Percentiles rank a stretch among this genome's conserved stretches.
phyloP scores from a whole-genome alignment of 2,113 vertebrate species.

The Spea bombifrons region DNA sequence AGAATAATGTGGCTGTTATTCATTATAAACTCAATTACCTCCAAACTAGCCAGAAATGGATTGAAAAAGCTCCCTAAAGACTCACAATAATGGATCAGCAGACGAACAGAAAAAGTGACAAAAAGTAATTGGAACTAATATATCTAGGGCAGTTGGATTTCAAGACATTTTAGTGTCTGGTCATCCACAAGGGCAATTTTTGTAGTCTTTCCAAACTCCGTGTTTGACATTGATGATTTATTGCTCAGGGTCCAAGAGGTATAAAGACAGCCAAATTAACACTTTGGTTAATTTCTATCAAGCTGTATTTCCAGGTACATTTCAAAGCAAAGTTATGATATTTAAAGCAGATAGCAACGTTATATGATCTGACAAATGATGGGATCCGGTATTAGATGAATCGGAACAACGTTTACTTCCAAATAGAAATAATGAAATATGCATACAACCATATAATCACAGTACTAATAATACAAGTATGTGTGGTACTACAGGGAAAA shows the following conservation, averaged over 20 bases:
- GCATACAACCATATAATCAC: background rate
- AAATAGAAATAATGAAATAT: background rate
- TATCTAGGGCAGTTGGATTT: background rate
- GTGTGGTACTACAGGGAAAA: too few relatives aligned
- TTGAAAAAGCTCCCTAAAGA: conserved; percentile 7
- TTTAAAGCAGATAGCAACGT: background rate
- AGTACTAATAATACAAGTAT: too few relatives aligned
- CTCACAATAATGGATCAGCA: conserved; percentile 8
- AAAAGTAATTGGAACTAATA: conserved; percentile 11
- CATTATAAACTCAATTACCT: conserved; percentile 15
- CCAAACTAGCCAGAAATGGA: background rate
- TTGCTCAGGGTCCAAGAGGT: too few relatives aligned
- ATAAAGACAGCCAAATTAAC: background rate
- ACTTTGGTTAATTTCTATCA: background rate
- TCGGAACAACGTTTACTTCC: background rate
- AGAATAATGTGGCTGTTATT: background rate
- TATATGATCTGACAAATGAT: background rate
- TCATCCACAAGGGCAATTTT: background rate
- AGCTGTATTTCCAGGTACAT: background rate
- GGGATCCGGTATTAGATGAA: background rate
- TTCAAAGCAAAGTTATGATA: background rate
- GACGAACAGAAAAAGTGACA: conserved; percentile 12
- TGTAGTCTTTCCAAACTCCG: background rate
- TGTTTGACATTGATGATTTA: background rate
- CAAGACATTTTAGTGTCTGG: background rate